Evolutionary conservation across 2,113 vertebrate species (phyloP), one percentile per base, ranked within the genome.

Genomic region (Dicrurus megarhynchus): DNA sequence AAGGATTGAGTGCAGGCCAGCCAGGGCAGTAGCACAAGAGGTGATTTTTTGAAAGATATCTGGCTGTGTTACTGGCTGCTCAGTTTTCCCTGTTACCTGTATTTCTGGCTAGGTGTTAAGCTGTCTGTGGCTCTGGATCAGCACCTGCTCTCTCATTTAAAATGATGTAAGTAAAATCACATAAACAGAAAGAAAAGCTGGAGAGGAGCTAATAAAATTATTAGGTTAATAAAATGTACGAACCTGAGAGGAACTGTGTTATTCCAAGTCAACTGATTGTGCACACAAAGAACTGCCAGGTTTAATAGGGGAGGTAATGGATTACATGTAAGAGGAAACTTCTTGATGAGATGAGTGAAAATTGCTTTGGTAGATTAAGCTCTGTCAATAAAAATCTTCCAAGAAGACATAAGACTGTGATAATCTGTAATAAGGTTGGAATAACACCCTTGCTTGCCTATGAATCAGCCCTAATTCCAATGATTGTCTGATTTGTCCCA

Each of bases 351-450:
- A 83, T 39, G 88, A 73, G 76, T 84, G 68, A 91, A 87, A 93
- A 95, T 73, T 93, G 80, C 85, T 93, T 76, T 88, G 84, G 70
- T 81, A 95, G 96, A 89, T 94, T 86, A 91, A 90, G 55, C 17
- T 90, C 81, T 63, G 70, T 91, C 89, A 95, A 87, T 94, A 76
- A 95, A 96, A 91, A 92, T 67, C 61, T 73, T 89, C 80, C 69
- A 92, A 82, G 65, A 92, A 77, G 55, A 65, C 59, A 22, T 59
- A 91, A 94, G 23, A 76, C 74, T 49, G 39, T 86, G 77, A 86
- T 84, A 93, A 92, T 84, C 80, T 82, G 44, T 89, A 87, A 89
- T 16, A 73, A 42, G 26, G 53, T 16, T 91, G 77, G 69, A 82
- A 87, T 46, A 93, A 88, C 70, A 60, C 18, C 63, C 49, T 50